Base-by-base conservation (phyloP, 2,888 invertebrate species). In the Scaptomyza parva region DNA sequence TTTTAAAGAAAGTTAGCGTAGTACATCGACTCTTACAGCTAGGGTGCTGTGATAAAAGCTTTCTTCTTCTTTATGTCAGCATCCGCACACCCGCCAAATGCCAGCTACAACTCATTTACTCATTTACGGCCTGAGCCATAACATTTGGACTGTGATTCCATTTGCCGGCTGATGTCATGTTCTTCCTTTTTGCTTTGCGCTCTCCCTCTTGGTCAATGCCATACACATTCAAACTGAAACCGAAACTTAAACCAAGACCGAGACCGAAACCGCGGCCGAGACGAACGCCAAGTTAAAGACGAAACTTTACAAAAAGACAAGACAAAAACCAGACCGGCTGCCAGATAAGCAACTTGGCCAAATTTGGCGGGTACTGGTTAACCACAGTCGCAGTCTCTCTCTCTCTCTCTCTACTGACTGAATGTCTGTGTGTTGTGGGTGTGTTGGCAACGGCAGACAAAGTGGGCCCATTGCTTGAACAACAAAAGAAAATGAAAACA, bases 141-240 rank as follows among this genome's bases (percentile, higher is more conserved):
- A 47, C 11, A 45, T 47, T 65, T 41, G 53, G 41, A 43, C 44
- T 66, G 55, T 60, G 60, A 65, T 73, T 67, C 33, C 35, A 28
- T 37, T 22, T 28, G 65, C 24, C 33, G 22, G 59, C 75, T 76
- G 76, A 76, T 76, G 76, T 76, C 76, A 76, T 78, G 60, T 45
- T 54, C 53, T 44, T 26, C 6, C 35, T 50, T 60, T 60, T 52
- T 39, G 37, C 37, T 30, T 30, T 20, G 35, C 24, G 14, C 64
- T 43, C 37, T 30, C 37, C 44, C 55, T 37, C 30, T 54, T 65
- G 48, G 61, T 47, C 52, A 70, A 54, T 28, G 54, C 17, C 63
- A 60, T 55, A 43, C 55, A 40, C 51, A 44, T 35, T 55, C 41
- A 47, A 51, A 30, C 40, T 44, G 39, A 71, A 67, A 76, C 43